Evolutionary conservation across 2,888 invertebrate genomes (phyloP), one percentile per base, ranked within the genome.

Genomic region (Antitype chi): DNA sequence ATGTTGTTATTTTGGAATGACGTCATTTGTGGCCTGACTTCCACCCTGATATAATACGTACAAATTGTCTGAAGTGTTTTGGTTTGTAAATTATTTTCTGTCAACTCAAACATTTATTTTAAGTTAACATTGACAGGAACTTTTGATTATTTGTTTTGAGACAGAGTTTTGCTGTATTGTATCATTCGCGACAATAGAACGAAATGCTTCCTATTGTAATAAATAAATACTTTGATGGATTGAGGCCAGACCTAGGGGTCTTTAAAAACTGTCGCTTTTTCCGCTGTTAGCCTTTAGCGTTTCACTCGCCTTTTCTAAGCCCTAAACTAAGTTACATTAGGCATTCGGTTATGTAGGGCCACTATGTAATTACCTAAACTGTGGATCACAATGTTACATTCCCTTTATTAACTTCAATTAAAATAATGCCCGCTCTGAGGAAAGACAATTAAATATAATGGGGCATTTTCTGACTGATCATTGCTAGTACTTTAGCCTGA

Each of bases 371-470:
- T 78, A 72, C 43, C 43, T 57, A 47, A 74, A 64, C 52, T 73
- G 52, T 32, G 25, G 23, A 52, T 73, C 38, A 78, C 38, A 57
- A 32, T 80, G 52, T 62, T 55, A 79, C 70, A 55, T 63, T 49
- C 57, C 57, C 81, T 52, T 78, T 64, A 80, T 25, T 78, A 72
- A 20, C n/a, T 64, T 57, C 52, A 57, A 57, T 80, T 73, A 52
- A 53, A 78, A 57, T 78, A 52, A 73, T 59, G 23, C 43, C n/a
- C 23, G 4, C 11, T 43, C 28, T 52, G 43, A 80, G 49, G 55
- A 64, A 80, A 64, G 32, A 23, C 28, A 64, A 17, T 80, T 57
- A 43, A 78, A 70, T 52, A 32, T 64, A 80, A 73, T 64, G 13
- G 49, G 25, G 1, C 43, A 57, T 80, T 78, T 52, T 13, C 49